Percentiles rank a stretch among this genome's conserved stretches.
Conservation (phyloP, 1,140 invertebrate genomes). For the Saccostrea cuccullata region DNA sequence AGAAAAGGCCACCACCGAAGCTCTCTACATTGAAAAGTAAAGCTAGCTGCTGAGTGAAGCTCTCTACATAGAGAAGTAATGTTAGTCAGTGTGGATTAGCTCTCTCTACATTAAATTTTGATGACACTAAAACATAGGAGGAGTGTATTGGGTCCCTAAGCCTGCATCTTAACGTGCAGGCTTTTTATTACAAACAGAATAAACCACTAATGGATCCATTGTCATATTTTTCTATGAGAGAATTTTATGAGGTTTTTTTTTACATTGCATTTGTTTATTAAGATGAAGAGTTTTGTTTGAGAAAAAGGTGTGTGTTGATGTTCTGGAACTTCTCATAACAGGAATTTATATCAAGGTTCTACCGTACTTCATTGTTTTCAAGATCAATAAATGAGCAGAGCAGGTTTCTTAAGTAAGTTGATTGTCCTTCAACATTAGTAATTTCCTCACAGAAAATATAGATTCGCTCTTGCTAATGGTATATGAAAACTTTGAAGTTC, state of each 20-base stretch:
- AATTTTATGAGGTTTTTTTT: background rate
- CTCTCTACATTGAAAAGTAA: too few species aligned
- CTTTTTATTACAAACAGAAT: background rate
- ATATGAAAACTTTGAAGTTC: too few species aligned
- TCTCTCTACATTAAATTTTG: background rate
- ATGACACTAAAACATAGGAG: background rate
- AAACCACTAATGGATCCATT: conserved; percentile 7
- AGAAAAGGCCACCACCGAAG: background rate
- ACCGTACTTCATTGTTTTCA: background rate
- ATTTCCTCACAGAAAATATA: too few species aligned
- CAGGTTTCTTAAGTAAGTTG: background rate
- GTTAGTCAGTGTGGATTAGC: background rate
- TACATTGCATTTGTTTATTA: background rate
- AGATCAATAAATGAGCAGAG: background rate
- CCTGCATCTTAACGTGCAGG: background rate
- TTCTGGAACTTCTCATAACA: background rate
- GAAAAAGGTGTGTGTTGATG: background rate
- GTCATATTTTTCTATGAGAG: background rate
- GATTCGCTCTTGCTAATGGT: too few species aligned
- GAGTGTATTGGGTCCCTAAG: background rate
- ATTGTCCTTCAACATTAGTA: background rate
- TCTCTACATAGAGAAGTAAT: too few species aligned
- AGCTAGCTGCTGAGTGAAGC: background rate
- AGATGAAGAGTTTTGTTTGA: background rate
- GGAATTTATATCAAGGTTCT: background rate